Evolutionary conservation across 2,797 vertebrate genomes (phyloP).

Genomic region (Gymnocypris eckloni): DNA sequence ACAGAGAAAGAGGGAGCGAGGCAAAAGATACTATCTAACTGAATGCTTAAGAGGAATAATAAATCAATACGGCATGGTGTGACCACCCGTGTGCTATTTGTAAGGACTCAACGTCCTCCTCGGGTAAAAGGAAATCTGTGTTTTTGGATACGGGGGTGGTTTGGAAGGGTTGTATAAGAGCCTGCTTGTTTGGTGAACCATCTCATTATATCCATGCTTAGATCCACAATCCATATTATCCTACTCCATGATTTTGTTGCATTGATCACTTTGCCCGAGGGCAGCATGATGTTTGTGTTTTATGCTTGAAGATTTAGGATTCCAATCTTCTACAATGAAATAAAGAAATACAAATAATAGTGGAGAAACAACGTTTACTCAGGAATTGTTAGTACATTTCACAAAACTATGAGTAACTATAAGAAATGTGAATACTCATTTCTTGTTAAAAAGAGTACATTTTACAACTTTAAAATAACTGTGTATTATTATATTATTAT

Average conservation of each 20-base stretch:
- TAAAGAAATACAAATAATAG: background rate
- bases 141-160: constrained; percentile 2
- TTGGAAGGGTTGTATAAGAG: constrained; percentile 12
- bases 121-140: constrained; percentile 31
- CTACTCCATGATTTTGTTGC: constrained; percentile 2
- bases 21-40: constrained; percentile 33
- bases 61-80: constrained; percentile 33
- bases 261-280: constrained; percentile 4
- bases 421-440: background rate
- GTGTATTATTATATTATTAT: too few species aligned
- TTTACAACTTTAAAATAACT: background rate
- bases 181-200: background rate
- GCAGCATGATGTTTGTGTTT: background rate
- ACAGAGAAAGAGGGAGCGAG: constrained; percentile 56
- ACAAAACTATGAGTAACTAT: background rate
- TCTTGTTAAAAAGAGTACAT: background rate
- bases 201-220: constrained; percentile 34
- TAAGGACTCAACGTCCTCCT: background rate
- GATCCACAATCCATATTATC: constrained; percentile 20
- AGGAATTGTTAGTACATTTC: background rate
- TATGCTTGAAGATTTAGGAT: background rate
- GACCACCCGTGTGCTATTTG: constrained; percentile 33
- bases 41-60: constrained; percentile 33
- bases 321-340: background rate
- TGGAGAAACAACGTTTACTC: background rate